Base-by-base conservation (phyloP, 1,140 invertebrate species). In the Diprion similis region DNA sequence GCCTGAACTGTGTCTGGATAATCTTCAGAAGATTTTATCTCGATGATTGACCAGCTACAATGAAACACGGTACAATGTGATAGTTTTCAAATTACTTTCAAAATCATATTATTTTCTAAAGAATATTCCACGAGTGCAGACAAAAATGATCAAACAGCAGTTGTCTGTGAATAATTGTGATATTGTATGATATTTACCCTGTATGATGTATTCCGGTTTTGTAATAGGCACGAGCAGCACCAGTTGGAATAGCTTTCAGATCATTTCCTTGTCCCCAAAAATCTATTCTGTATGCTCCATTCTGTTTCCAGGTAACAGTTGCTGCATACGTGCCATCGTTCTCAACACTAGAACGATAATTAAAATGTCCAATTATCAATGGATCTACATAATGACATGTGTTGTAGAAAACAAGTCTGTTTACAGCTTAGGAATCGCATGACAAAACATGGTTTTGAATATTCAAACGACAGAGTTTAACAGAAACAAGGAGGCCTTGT, bases 1-100 rank as follows among this genome's bases (percentile, higher is more conserved):
- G 95, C 95, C 88, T 98, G 96, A 9, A 94, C 90, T 76, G 91
- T 90, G 83, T 95, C 94, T 6, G 92, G 90, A 84, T 92, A 94
- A 1, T 89, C 88, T 64, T 88, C 83, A 75, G 94, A 91, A 8
- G 94, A 94, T 86, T 95, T 92, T 69, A 96, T 91, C 89, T 96
- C 94, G 15, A 96, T 85, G 77, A 91, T 90, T 1, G 93, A 94
- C 94, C 95, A 96, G 46, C 93, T 94, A 77, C 4, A 83, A 78
- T 46, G 79, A 74, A 51, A 74, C 66, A 18, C 18, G 24, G 15
- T 4, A 37, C 13, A 15, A 68, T 17, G 15, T 68, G 13, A 15
- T 15, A 1, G 4, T 17, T 37, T 18, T 66, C 13, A 45, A 59
- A 67, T 1, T 64, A 11, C 8, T 24, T 45, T 15, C 67, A 45